Evolutionary conservation across 2,797 vertebrate genomes (phyloP), one percentile per base, ranked within the genome.

Genomic region (Podarcis siculus): DNA sequence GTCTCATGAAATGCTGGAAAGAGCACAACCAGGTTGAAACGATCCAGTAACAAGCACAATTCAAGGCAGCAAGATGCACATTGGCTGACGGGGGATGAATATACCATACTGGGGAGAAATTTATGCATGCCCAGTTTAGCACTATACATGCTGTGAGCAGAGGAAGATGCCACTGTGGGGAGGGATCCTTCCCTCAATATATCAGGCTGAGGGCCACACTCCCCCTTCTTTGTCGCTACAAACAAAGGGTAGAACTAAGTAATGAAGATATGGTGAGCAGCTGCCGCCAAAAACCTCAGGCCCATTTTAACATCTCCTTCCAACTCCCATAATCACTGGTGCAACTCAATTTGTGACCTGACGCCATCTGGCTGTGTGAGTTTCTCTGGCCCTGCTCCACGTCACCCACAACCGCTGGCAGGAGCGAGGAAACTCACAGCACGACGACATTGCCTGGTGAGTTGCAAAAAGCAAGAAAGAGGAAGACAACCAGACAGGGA

Each of bases 1-100:
- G 98, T 89, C 97, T 98, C 97, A 98, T 96, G 95, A 99, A 99
- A 95, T 98, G 97, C 98, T 99, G 95, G 0, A 77, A 42, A 82
- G 0, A 72, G 32, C 42, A 89, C 15, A 82, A 72, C 3, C 6
- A 1, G 37, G 37, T 61, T 61, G 58, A 55, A 85, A 55, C 8
- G 17, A 55, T 15, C 13, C 25, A n/a, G 21, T 32, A 27, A 66
- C 1, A 66, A 89, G 21, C 35, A 66, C 42, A 80, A 39, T 55
- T 66, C 69, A 55, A 55, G 49, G 32, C 17, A 4, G 27, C 12
- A 66, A 66, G 37, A 45, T 30, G 78, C 21, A 21, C 21, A 77
- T 25, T 35, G 21, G 30, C 27, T 55, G 42, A 27, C 2, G 37
- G 55, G 30, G 32, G 23, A 23, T n/a, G 77, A 69, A 67, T 69